A percentile compares a stretch with the other conserved stretches of the same genome.
phyloP scores from a whole-genome alignment of 2,797 vertebrate genomes.

The Gymnocypris eckloni region DNA sequence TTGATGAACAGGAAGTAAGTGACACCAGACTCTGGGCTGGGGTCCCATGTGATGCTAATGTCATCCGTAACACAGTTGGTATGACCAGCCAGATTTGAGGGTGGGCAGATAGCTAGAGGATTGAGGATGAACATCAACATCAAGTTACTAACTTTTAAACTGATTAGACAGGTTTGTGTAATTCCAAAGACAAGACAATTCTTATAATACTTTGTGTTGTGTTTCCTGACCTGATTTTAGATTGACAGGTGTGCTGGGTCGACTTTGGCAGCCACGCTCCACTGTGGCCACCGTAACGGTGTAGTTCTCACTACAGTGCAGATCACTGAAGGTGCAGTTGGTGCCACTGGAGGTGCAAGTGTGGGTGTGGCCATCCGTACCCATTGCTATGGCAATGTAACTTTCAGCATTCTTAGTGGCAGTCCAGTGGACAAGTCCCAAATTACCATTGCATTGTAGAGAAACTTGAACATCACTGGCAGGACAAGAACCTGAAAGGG shows the following conservation, averaged over 20 bases:
- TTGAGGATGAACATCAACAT: neutral
- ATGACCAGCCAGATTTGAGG: conserved; percentile 61
- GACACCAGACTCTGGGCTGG: conserved; percentile 59
- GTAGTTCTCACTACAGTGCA: conserved; percentile 72
- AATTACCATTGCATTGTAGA: conserved; percentile 70
- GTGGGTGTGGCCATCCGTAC: conserved; percentile 32
- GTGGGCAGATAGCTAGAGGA: conserved; percentile 77
- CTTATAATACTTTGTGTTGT: neutral
- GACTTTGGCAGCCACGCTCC: conserved; percentile 75
- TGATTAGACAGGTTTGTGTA: neutral
- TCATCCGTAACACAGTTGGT: conserved; percentile 70
- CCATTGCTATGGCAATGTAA: conserved; percentile 66
- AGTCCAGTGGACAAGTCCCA: conserved; percentile 73
- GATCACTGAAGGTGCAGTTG: conserved; percentile 70
- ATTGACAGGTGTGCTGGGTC: conserved; percentile 65
- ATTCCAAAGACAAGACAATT: neutral
- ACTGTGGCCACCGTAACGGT: conserved; percentile 69
- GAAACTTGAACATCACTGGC: conserved; percentile 66
- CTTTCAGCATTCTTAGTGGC: conserved; percentile 62
- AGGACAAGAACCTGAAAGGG: conserved; percentile 75
- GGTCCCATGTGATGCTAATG: conserved; percentile 75
- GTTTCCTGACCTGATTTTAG: conserved; percentile 73
- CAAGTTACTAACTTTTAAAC: neutral
- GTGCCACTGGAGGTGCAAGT: conserved; percentile 70
- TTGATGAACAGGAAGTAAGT: conserved; percentile 66